phyloP scores from a whole-genome alignment of 1,140 invertebrate species.

The Aricia agestis region DNA sequence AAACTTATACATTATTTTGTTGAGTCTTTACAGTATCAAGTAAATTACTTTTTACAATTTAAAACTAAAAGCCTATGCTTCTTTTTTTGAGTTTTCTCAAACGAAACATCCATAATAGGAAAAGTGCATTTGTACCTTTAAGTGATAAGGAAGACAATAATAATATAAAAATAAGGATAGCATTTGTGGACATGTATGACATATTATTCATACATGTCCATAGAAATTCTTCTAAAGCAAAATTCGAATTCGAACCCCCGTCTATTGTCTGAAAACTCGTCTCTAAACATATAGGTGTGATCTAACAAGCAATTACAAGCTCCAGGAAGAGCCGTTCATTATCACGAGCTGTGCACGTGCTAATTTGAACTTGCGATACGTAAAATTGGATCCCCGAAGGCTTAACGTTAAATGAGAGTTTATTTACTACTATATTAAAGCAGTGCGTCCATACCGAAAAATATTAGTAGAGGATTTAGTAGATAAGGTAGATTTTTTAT shows the following conservation, averaged over 20 bases:
- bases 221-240: not conserved
- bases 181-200: too few species aligned
- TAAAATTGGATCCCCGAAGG: conserved; percentile 15
- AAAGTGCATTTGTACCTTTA: too few species aligned
- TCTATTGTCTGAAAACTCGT: not conserved
- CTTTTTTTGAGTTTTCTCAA: too few species aligned
- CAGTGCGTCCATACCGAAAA: not conserved
- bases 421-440: not conserved
- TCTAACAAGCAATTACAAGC: conserved; percentile 4
- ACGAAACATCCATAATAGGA: too few species aligned
- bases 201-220: not conserved
- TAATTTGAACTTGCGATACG: conserved; percentile 14
- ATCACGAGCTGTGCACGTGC: not conserved
- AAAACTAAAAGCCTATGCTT: too few species aligned
- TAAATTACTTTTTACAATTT: too few species aligned
- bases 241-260: not conserved
- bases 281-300: not conserved
- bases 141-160: too few species aligned
- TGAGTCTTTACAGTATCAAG: too few species aligned
- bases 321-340: not conserved
- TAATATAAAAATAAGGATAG: too few species aligned
- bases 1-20: too few species aligned
- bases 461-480: not conserved
- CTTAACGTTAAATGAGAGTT: conserved; percentile 13
- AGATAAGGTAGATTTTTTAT: too few species aligned